phyloP scores from a whole-genome alignment of 2,113 vertebrate species.

The Trachemys scripta region DNA sequence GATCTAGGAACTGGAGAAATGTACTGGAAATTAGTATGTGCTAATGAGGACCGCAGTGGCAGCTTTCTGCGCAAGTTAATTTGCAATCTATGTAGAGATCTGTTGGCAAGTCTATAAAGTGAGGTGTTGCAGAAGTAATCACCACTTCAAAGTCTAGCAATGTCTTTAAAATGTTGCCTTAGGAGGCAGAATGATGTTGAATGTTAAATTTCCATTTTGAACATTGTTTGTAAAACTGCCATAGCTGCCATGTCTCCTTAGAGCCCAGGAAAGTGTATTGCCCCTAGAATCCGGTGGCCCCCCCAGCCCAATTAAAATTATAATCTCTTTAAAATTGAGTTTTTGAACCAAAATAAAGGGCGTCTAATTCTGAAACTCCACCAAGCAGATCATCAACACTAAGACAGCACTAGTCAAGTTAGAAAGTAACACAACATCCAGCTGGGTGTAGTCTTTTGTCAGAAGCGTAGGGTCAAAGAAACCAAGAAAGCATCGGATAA shows the following conservation, averaged over 20 bases:
- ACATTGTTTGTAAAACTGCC: not conserved
- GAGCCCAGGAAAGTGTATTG: not conserved
- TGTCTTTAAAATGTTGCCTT: not conserved
- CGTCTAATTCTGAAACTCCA: not conserved
- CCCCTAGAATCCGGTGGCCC: not conserved
- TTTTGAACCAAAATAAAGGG: not conserved
- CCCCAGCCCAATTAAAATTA: not conserved
- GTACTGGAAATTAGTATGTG: constrained; percentile 32
- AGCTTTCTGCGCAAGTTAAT: constrained; percentile 56
- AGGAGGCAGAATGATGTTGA: constrained; percentile 37
- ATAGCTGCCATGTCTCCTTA: not conserved
- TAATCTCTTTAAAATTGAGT: not conserved
- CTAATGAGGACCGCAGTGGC: constrained; percentile 46
- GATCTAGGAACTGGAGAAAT: constrained; percentile 43
- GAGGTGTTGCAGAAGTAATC: constrained; percentile 52
- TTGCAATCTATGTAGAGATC: constrained; percentile 62
- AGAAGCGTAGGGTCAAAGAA: not conserved
- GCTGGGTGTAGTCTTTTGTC: not conserved
- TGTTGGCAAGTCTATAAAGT: constrained; percentile 57
- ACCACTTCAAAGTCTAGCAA: constrained; percentile 56
- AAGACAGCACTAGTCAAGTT: not conserved
- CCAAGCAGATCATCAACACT: not conserved
- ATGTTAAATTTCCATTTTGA: constrained; percentile 37
- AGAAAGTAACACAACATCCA: not conserved
- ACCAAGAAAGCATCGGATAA: not conserved